A percentile compares a stretch with the other conserved stretches of the same genome.
phyloP scores from a whole-genome alignment of 2,888 invertebrate genomes.

The Eupithecia vulgata region DNA sequence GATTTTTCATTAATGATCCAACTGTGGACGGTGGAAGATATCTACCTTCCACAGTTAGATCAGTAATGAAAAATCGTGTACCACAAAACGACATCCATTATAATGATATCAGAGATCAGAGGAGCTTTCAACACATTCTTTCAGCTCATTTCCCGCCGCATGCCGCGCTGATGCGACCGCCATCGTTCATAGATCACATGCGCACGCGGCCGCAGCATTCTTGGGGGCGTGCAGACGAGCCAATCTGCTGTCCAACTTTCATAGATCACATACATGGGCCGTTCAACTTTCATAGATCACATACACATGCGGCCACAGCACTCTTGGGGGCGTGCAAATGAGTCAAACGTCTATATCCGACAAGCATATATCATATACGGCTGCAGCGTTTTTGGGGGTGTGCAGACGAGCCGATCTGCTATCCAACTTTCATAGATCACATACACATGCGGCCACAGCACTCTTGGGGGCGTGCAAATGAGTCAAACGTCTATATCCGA shows the following conservation, averaged over 20 bases:
- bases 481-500: background rate
- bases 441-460: background rate
- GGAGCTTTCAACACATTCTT: constrained; percentile 61
- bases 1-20: no score
- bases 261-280: constrained; percentile 55
- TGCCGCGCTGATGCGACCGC: constrained; percentile 60
- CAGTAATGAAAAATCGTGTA: constrained; percentile 23
- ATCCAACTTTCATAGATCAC: background rate
- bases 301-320: constrained; percentile 47
- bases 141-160: constrained; percentile 62
- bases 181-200: constrained; percentile 59
- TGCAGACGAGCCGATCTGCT: background rate
- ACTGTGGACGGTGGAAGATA: background rate
- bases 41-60: constrained; percentile 13
- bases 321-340: constrained; percentile 35
- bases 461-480: background rate
- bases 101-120: constrained; percentile 49
- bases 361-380: constrained; percentile 48
- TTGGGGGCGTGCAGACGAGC: constrained; percentile 28
- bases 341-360: background rate
- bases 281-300: constrained; percentile 54
- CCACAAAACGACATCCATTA: constrained; percentile 37
- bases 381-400: background rate
- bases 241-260: background rate
- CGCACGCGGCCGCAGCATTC: constrained; percentile 47